Evolutionary conservation across 2,113 vertebrate genomes (phyloP).

Genomic region (Tor tambroides): DNA sequence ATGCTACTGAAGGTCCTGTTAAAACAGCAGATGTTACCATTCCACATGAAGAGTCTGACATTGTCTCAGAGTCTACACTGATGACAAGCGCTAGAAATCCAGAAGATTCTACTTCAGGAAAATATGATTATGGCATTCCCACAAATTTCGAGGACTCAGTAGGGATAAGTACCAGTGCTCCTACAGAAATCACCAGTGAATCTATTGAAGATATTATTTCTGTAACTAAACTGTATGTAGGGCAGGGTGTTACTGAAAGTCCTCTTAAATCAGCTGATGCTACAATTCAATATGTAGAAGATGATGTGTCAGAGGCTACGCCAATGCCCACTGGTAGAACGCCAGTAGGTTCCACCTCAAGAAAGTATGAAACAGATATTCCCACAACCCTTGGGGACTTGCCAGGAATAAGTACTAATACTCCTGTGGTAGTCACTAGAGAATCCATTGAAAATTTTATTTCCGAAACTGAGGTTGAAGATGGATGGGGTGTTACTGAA

Average conservation of each 20-base stretch:
- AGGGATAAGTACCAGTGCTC: conserved; percentile 1
- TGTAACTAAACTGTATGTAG: neutral
- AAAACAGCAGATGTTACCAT: neutral
- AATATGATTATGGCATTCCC: conserved; percentile 6
- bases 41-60: neutral
- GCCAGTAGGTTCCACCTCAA: neutral
- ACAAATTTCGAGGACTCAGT: conserved; percentile 18
- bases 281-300: conserved; percentile 4
- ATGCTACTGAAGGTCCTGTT: neutral
- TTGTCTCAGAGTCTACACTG: conserved; percentile 8
- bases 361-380: neutral
- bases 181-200: neutral
- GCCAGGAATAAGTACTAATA: conserved; percentile 23
- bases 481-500: neutral
- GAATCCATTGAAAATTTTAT: conserved; percentile 4
- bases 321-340: neutral
- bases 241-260: neutral
- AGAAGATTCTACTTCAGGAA: neutral
- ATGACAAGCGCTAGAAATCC: conserved; percentile 25
- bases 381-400: conserved; percentile 18
- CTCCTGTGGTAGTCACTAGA: neutral
- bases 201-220: neutral
- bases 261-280: conserved; percentile 3
- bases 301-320: conserved; percentile 28
- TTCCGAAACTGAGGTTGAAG: neutral